phyloP scores from a whole-genome alignment of 2,888 invertebrate species.

The Hirtodrosophila trivittata region DNA sequence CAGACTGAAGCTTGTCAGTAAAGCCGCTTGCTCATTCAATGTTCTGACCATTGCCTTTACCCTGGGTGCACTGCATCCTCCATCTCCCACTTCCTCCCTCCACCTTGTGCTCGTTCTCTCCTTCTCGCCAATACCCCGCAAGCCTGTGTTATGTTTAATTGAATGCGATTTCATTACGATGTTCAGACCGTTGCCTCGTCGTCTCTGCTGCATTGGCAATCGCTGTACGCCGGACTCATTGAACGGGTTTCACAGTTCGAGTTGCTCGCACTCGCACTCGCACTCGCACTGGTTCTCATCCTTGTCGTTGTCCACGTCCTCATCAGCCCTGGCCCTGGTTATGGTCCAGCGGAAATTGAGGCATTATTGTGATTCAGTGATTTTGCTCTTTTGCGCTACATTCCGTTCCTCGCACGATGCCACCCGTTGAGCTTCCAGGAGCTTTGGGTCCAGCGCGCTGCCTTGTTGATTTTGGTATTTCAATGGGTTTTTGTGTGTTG shows the following conservation, averaged over 20 bases:
- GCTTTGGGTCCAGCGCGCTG: slow-evolving; percentile 29
- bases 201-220: slow-evolving; percentile 20
- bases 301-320: slow-evolving; percentile 14
- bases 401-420: slow-evolving; percentile 18
- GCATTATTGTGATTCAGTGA: slow-evolving; percentile 80
- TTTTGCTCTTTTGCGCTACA: slow-evolving; percentile 58
- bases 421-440: slow-evolving; percentile 11
- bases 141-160: slow-evolving; percentile 71
- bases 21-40: slow-evolving; percentile 17
- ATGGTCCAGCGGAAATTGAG: slow-evolving; percentile 76
- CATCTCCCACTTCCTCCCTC: background rate
- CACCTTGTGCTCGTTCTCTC: background rate
- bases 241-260: slow-evolving; percentile 25
- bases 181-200: slow-evolving; percentile 26
- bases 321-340: slow-evolving; percentile 8
- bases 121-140: background rate
- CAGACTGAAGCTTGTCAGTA: slow-evolving; percentile 40
- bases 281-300: slow-evolving; percentile 17
- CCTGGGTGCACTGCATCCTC: background rate
- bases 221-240: slow-evolving; percentile 36
- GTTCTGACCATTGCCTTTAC: slow-evolving; percentile 10
- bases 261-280: slow-evolving; percentile 2
- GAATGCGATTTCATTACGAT: slow-evolving; percentile 77
- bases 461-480: slow-evolving; percentile 79
- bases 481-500: slow-evolving; percentile 75